Percentiles rank a stretch among this genome's conserved stretches.
phyloP scores from a whole-genome alignment of 2,888 invertebrate genomes.

The Seira musarum region DNA sequence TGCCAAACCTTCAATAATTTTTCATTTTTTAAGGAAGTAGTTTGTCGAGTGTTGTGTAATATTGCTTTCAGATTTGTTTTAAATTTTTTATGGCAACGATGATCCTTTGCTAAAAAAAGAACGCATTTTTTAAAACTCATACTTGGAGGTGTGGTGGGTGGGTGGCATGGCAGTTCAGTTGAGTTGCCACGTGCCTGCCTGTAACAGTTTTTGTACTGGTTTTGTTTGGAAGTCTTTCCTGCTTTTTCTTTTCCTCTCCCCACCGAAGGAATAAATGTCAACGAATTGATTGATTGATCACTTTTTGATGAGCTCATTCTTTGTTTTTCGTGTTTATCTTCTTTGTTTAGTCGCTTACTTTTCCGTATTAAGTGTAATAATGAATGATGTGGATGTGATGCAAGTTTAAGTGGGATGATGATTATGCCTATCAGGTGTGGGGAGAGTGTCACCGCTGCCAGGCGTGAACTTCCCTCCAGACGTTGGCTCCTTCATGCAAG shows the following conservation, averaged over 20 bases:
- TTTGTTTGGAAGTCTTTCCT: neutral
- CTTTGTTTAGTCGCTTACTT: neutral
- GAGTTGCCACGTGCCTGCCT: conserved; percentile 23
- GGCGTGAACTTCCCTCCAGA: conserved; percentile 93
- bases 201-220: neutral
- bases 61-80: neutral
- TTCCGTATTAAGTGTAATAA: neutral
- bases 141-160: conserved; percentile 14
- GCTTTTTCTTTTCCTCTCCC: neutral
- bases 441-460: conserved; percentile 89
- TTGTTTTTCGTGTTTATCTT: neutral
- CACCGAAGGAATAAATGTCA: conserved; percentile 22
- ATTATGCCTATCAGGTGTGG: conserved; percentile 56
- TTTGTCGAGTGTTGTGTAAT: no score
- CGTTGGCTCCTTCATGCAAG: conserved; percentile 92
- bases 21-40: neutral
- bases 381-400: neutral
- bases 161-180: conserved; percentile 25
- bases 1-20: neutral
- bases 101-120: no score
- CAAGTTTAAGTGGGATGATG: conserved; percentile 1
- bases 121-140: no score
- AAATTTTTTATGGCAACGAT: neutral
- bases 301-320: conserved; percentile 33
- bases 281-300: conserved; percentile 39